Conservation (phyloP, 2,113 vertebrate species). For the Dipodomys stephensi region DNA sequence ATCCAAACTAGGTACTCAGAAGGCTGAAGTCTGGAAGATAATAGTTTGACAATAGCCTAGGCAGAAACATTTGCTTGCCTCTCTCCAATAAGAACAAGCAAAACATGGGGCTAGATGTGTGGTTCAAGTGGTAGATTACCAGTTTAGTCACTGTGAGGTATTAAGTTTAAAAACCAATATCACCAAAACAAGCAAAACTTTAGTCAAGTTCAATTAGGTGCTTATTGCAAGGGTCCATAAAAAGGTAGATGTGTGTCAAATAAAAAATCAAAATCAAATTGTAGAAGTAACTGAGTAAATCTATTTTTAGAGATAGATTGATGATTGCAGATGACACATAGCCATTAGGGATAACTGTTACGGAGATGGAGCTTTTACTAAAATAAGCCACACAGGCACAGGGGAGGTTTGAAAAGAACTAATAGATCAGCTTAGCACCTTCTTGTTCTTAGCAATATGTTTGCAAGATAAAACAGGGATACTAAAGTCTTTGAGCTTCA, state of each 20-base stretch:
- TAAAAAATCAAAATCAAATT: background rate
- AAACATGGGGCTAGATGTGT: no score
- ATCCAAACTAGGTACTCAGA: no score
- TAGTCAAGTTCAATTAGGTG: background rate
- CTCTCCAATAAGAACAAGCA: no score
- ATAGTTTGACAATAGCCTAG: no score
- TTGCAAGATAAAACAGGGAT: background rate
- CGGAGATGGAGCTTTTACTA: background rate
- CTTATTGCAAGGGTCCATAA: background rate
- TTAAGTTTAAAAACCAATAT: no score
- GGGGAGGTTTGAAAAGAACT: background rate
- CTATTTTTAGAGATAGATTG: background rate
- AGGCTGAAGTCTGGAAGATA: no score
- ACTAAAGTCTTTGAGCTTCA: background rate
- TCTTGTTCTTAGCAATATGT: background rate
- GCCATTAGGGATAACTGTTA: background rate
- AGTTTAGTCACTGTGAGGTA: no score
- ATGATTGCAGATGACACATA: background rate
- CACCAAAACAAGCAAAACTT: no score
- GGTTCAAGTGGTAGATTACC: no score
- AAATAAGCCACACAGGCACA: background rate
- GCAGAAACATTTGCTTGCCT: no score
- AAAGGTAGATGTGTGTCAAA: background rate
- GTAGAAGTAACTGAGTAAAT: background rate
- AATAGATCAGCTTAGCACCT: background rate